Conservation (phyloP, 2,113 vertebrate species). For the Zosterops lateralis region DNA sequence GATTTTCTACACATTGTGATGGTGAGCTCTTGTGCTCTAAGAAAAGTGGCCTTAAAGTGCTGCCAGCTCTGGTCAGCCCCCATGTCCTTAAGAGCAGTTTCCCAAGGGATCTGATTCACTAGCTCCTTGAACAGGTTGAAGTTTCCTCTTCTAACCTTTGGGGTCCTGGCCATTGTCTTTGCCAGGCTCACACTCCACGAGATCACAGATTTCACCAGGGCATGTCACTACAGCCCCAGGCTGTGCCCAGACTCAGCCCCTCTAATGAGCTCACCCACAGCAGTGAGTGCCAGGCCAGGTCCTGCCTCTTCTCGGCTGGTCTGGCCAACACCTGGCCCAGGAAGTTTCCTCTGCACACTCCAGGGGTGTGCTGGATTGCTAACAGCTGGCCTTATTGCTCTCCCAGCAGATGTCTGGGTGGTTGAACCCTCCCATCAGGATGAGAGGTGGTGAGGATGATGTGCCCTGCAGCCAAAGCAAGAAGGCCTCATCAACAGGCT, state of each 20-base stretch:
- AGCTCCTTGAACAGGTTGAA: rapidly evolving
- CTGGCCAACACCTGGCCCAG: neutral
- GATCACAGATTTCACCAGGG: neutral
- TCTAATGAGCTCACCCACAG: rapidly evolving
- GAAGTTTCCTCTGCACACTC: neutral
- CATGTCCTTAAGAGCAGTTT: neutral
- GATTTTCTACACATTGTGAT: neutral
- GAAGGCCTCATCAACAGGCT: neutral
- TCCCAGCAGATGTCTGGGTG: neutral
- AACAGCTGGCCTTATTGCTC: neutral
- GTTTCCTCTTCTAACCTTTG: neutral
- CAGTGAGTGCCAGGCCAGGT: neutral
- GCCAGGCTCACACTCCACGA: rapidly evolving
- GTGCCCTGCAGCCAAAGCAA: neutral
- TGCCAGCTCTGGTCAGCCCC: neutral
- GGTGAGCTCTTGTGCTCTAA: neutral
- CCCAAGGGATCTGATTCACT: neutral
- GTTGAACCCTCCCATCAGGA: neutral
- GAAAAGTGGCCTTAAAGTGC: neutral
- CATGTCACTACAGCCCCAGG: neutral
- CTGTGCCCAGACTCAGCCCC: neutral
- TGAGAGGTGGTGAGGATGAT: neutral
- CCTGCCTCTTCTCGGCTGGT: rapidly evolving
- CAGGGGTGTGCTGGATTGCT: neutral
- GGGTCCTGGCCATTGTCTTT: neutral